Evolutionary conservation across 1,140 invertebrate species (phyloP).

Genomic region (Zaprionus davidi): DNA sequence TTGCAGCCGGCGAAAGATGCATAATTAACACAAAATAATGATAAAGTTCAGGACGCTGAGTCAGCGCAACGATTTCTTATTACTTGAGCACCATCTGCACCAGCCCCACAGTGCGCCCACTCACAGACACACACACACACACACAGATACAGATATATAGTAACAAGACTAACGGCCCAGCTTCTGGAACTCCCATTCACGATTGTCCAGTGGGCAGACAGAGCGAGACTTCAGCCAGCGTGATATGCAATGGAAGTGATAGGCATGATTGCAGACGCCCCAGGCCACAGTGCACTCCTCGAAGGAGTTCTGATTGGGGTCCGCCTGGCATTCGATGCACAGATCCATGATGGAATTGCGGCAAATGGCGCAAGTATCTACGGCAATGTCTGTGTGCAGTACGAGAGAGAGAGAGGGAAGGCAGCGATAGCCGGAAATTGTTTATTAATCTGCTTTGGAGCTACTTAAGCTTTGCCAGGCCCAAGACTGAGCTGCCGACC

Average conservation of each 20-base stretch:
- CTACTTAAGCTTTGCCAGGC: conserved; percentile 32
- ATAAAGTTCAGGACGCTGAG: conserved; percentile 69
- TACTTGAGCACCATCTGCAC: conserved; percentile 36
- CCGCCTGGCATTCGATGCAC: conserved; percentile 99
- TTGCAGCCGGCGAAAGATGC: conserved; percentile 63
- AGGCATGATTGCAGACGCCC: conserved; percentile 99
- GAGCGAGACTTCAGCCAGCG: conserved; percentile 99
- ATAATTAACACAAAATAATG: conserved; percentile 82
- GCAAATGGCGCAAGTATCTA: conserved; percentile 99
- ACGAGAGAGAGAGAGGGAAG: neutral
- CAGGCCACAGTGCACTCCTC: conserved; percentile 99
- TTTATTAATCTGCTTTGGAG: conserved; percentile 62
- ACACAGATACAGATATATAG: too few relatives aligned
- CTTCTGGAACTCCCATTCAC: conserved; percentile 99
- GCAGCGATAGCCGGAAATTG: conserved; percentile 53
- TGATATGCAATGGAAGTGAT: conserved; percentile 99
- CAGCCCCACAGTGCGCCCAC: neutral
- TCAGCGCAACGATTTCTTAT: conserved; percentile 61
- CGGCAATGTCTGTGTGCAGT: conserved; percentile 92
- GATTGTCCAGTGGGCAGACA: conserved; percentile 98
- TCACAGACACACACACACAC: neutral
- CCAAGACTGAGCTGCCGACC: neutral
- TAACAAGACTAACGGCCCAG: conserved; percentile 84
- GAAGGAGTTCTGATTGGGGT: conserved; percentile 97
- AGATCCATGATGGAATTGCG: conserved; percentile 99